These are phyloP conservation scores for Phaenicophaeus curvirostris DNA, from an alignment of 2,797 vertebrate genomes.

Conservation along the genomic window DNA sequence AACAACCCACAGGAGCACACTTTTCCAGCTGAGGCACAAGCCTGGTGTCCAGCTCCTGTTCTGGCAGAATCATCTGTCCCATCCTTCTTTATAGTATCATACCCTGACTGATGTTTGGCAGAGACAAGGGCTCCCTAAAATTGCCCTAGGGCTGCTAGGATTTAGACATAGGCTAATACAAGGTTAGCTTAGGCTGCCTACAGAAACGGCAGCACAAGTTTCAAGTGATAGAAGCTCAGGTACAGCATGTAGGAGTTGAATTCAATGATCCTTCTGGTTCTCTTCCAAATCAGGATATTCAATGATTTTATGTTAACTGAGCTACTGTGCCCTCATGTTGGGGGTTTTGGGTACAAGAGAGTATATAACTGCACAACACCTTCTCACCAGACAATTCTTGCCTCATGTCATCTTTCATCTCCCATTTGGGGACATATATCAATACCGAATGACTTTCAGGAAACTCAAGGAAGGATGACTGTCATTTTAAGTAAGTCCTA, in stretches of 20 bases:
- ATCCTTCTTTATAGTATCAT: background rate
- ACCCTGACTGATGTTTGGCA: background rate
- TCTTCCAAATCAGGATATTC: too few species aligned
- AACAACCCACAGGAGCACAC: background rate
- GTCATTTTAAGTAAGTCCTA: background rate
- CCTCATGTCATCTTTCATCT: background rate
- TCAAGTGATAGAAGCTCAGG: background rate
- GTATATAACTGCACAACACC: background rate
- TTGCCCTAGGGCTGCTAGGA: background rate
- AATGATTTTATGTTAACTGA: fast-evolving
- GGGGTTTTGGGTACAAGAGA: background rate
- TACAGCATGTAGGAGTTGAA: background rate
- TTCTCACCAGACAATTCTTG: background rate
- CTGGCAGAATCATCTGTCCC: background rate
- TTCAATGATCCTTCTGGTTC: too few species aligned
- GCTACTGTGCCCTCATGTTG: background rate
- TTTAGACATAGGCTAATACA: background rate
- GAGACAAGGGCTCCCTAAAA: background rate
- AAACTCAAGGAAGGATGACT: background rate
- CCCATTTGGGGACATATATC: background rate
- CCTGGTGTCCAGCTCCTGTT: background rate
- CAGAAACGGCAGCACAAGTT: background rate
- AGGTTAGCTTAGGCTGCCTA: background rate
- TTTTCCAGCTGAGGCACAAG: background rate
- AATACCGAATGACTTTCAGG: background rate